Conservation (phyloP, 30 jellyfish, hydroid and myxozoan genomes). For the Chironex yamaguchii region DNA sequence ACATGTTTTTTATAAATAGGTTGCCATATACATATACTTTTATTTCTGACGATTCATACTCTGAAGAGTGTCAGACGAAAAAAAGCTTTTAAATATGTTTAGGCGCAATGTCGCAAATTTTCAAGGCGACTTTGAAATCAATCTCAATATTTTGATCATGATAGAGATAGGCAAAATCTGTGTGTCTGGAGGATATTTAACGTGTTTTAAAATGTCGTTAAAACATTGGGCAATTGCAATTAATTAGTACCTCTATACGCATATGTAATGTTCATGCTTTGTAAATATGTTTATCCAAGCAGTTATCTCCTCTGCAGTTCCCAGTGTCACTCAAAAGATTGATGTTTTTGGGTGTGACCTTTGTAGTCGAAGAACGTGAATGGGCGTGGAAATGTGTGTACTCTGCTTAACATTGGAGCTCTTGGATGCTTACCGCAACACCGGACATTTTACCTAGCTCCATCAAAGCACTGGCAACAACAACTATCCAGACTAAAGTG, state of each 20-base stretch:
- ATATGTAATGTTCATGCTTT: neutral
- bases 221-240: no score
- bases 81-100: no score
- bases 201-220: no score
- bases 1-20: no score
- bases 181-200: neutral
- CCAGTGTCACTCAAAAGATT: neutral
- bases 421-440: neutral
- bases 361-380: neutral
- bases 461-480: neutral
- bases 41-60: no score
- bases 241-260: neutral
- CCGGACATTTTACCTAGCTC: neutral
- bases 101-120: no score
- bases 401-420: neutral
- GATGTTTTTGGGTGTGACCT: neutral
- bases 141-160: neutral
- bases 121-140: no score
- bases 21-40: no score
- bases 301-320: neutral
- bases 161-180: neutral
- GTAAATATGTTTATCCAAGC: neutral
- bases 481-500: neutral
- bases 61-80: no score
- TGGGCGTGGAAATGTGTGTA: neutral